These are phyloP conservation scores for Papilio machaon DNA, from an alignment of 1,140 invertebrate species.

Conservation along the genomic window DNA sequence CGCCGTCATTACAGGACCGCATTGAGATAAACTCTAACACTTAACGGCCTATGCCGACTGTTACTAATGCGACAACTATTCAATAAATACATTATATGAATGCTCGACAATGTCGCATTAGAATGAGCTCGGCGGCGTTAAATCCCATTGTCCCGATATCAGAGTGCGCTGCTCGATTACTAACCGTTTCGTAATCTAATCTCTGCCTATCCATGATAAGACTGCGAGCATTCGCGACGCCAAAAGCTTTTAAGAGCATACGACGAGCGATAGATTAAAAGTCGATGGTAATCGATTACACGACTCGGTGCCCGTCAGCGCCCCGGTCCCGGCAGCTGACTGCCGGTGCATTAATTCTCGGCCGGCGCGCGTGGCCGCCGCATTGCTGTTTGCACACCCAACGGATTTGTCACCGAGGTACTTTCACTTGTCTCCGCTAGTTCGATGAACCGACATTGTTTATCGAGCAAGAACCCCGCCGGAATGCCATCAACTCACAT, in stretches of 20 bases:
- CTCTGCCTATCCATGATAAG: conserved; percentile 16
- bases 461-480: conserved; percentile 48
- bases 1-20: conserved; percentile 43
- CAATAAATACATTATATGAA: conserved; percentile 65
- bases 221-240: conserved; percentile 21
- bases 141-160: conserved; percentile 42
- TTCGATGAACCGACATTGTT: conserved; percentile 62
- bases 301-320: conserved; percentile 17
- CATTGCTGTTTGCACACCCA: conserved; percentile 8
- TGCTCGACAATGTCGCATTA: conserved; percentile 40
- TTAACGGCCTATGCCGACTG: conserved; percentile 57
- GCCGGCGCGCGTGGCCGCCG: conserved; percentile 1
- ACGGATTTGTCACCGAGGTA: conserved; percentile 63
- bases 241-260: conserved; percentile 27
- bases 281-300: conserved; percentile 35
- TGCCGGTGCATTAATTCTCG: conserved; percentile 34
- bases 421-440: conserved; percentile 69
- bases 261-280: conserved; percentile 31
- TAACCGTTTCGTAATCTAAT: conserved; percentile 30
- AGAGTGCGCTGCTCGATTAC: conserved; percentile 13
- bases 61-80: conserved; percentile 48
- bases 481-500: conserved; percentile 58
- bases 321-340: conserved; percentile 41
- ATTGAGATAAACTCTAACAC: conserved; percentile 61
- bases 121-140: conserved; percentile 37